Conservation (phyloP, 2,888 invertebrate species). For the Lithodes maja region DNA sequence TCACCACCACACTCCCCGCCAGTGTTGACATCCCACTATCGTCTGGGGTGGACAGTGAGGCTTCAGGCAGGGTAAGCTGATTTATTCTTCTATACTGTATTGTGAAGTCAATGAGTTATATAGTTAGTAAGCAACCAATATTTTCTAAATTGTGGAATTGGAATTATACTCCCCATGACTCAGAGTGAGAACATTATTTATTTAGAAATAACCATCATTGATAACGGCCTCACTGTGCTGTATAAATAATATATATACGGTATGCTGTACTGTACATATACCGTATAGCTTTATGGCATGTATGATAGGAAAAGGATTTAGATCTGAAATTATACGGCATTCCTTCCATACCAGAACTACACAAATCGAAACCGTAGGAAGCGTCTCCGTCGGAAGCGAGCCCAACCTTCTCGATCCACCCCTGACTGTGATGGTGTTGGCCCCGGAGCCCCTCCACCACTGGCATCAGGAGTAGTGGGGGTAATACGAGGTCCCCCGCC, state of each 20-base stretch:
- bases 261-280: background rate
- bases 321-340: background rate
- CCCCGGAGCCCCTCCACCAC: background rate
- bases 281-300: background rate
- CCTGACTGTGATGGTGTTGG: background rate
- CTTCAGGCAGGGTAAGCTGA: conserved; percentile 44
- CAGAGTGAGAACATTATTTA: too few species aligned
- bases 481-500: conserved; percentile 19
- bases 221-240: background rate
- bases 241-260: background rate
- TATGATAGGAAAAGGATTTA: background rate
- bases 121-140: too few species aligned
- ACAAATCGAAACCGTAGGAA: conserved; percentile 66
- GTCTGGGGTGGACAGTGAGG: conserved; percentile 51
- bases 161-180: too few species aligned
- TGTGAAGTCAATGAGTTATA: too few species aligned
- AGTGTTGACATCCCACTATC: conserved; percentile 43
- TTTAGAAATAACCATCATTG: too few species aligned
- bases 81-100: too few species aligned
- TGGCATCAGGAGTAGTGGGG: conserved; percentile 35
- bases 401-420: conserved; percentile 59
- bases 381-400: conserved; percentile 60
- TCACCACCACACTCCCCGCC: conserved; percentile 15
- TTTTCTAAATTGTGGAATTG: too few species aligned
- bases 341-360: conserved; percentile 47